A percentile compares a stretch with the other conserved stretches of the same genome.
Conservation (phyloP, 2,113 vertebrate genomes). For the Elaphurus davidianus region DNA sequence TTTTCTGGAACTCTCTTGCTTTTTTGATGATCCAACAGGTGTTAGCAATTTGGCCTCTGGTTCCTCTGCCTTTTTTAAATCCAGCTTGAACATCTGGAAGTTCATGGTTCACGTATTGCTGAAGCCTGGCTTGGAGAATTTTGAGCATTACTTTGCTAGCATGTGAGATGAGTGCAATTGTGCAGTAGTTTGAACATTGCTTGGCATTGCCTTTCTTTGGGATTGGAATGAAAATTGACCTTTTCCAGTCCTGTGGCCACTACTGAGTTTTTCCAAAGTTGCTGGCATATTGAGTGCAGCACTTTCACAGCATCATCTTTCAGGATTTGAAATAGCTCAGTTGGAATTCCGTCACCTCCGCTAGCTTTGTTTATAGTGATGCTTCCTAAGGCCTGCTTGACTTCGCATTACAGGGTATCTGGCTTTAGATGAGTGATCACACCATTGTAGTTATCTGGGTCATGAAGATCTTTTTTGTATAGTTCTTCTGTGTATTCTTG, state of each 20-base stretch:
- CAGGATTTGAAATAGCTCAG: not conserved
- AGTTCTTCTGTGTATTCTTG: not conserved
- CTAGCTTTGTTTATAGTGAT: not conserved
- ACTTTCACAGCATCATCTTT: not conserved
- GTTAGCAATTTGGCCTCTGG: not conserved
- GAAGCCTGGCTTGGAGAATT: not conserved
- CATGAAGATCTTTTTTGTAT: not conserved
- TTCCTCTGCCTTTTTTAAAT: not conserved
- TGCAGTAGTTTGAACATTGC: not conserved
- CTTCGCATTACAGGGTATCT: not conserved
- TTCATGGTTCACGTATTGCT: not conserved
- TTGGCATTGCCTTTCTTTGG: not conserved
- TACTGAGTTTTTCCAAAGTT: not conserved
- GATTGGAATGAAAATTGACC: not conserved
- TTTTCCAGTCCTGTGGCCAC: not conserved
- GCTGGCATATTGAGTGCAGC: not conserved
- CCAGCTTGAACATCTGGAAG: not conserved
- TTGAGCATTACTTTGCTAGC: not conserved
- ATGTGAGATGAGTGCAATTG: not conserved
- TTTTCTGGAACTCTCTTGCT: not conserved
- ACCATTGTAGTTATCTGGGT: not conserved
- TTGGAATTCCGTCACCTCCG: not conserved
- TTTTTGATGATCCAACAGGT: not conserved
- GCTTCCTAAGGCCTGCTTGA: not conserved
- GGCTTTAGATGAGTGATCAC: not conserved